Evolutionary conservation across 2,797 vertebrate genomes (phyloP).

Genomic region (Gobio occitaniae): DNA sequence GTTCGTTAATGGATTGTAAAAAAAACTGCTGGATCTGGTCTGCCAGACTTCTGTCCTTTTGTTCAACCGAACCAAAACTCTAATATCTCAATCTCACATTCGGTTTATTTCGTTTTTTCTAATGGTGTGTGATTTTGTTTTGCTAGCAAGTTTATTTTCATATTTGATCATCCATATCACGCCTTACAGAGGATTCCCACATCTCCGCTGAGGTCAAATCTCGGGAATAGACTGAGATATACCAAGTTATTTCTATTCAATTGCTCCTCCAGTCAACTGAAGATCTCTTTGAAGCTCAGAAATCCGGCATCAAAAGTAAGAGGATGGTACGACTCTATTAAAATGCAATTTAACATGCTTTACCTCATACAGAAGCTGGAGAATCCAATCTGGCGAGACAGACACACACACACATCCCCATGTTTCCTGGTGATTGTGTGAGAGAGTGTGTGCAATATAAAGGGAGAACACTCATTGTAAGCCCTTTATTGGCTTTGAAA

Average conservation of each 20-base stretch:
- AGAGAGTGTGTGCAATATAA: slow-evolving; percentile 54
- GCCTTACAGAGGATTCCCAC: slow-evolving; percentile 47
- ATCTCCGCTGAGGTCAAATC: slow-evolving; percentile 49
- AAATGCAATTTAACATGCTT: slow-evolving; percentile 69
- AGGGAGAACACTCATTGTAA: slow-evolving; percentile 44
- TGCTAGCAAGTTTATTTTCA: not conserved
- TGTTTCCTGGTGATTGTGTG: slow-evolving; percentile 54
- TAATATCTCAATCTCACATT: not conserved
- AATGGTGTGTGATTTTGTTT: not conserved
- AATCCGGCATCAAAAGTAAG: slow-evolving; percentile 58
- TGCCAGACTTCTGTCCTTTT: not conserved
- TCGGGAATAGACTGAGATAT: slow-evolving; percentile 42
- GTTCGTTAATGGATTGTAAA: slow-evolving; percentile 1
- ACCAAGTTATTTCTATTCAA: slow-evolving; percentile 59
- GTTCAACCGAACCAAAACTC: not conserved
- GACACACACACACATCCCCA: slow-evolving; percentile 45
- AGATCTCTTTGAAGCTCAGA: slow-evolving; percentile 62
- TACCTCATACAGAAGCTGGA: slow-evolving; percentile 59
- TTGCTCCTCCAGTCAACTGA: slow-evolving; percentile 57
- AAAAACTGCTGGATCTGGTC: not conserved
- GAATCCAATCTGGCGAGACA: slow-evolving; percentile 52
- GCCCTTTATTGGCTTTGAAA: slow-evolving; percentile 60
- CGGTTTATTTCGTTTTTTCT: not conserved
- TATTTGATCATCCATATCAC: slow-evolving; percentile 30
- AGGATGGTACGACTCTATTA: slow-evolving; percentile 64